phyloP scores from a whole-genome alignment of 2,797 vertebrate genomes.

The Diglossa cyanea region DNA sequence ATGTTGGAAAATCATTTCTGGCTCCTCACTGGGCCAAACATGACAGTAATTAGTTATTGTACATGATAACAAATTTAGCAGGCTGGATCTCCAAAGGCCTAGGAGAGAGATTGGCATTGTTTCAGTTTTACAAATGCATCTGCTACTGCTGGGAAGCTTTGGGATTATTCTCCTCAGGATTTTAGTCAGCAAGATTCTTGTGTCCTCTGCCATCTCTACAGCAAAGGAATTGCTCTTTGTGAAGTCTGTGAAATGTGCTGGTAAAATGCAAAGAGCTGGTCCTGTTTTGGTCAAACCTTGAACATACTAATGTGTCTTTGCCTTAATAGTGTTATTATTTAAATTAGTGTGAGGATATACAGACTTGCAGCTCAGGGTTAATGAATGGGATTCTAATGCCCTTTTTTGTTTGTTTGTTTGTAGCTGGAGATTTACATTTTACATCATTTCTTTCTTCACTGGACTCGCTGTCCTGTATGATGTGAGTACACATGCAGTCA shows the following conservation, averaged over 20 bases:
- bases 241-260: neutral
- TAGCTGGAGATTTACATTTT: slow-evolving; percentile 92
- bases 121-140: neutral
- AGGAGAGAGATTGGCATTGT: neutral
- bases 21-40: neutral
- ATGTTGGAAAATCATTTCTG: neutral
- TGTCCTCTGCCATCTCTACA: neutral
- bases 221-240: neutral
- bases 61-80: neutral
- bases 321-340: neutral
- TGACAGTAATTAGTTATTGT: neutral
- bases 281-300: neutral
- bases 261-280: neutral
- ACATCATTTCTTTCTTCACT: slow-evolving; percentile 79
- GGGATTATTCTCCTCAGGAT: neutral
- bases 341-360: neutral
- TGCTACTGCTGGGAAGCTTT: neutral
- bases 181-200: neutral
- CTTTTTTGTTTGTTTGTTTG: slow-evolving; percentile 23
- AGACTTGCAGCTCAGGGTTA: neutral
- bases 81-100: neutral
- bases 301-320: neutral
- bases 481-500: slow-evolving; percentile 78
- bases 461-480: slow-evolving; percentile 82
- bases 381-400: neutral